Percentiles rank a stretch among this genome's conserved stretches.
These are phyloP conservation scores for Stegostoma tigrinum DNA, from an alignment of 2,113 vertebrate genomes.

Conservation along the genomic window DNA sequence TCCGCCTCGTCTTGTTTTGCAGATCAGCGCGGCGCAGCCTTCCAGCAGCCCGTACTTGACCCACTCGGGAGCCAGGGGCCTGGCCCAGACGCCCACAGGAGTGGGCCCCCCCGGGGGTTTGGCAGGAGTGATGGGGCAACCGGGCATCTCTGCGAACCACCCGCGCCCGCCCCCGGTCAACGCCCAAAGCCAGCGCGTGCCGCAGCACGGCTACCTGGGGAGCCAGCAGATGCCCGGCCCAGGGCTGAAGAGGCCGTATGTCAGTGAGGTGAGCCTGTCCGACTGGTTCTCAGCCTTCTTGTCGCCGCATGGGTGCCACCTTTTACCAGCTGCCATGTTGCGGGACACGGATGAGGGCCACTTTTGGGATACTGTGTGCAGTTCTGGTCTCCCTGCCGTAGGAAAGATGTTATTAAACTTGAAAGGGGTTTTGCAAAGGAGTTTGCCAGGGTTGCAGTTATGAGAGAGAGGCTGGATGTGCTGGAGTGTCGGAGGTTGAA, in stretches of 20 bases:
- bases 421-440: too few species aligned
- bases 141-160: conserved; percentile 63
- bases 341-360: too few species aligned
- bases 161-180: conserved; percentile 56
- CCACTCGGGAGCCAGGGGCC: conserved; percentile 71
- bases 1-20: not conserved
- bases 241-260: conserved; percentile 75
- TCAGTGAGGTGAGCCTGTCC: conserved; percentile 64
- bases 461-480: too few species aligned
- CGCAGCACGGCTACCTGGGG: conserved; percentile 70
- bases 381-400: too few species aligned
- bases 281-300: not conserved
- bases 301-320: too few species aligned
- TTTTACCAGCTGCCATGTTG: too few species aligned
- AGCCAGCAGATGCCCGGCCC: conserved; percentile 71
- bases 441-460: too few species aligned
- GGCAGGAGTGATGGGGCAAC: conserved; percentile 53
- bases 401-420: too few species aligned
- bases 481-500: too few species aligned
- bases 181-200: conserved; percentile 66
- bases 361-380: too few species aligned
- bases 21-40: conserved; percentile 80
- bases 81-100: conserved; percentile 47
- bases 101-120: conserved; percentile 50
- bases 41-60: conserved; percentile 83